Evolutionary conservation across 1,140 invertebrate genomes (phyloP).

Genomic region (Drosophila novamexicana): DNA sequence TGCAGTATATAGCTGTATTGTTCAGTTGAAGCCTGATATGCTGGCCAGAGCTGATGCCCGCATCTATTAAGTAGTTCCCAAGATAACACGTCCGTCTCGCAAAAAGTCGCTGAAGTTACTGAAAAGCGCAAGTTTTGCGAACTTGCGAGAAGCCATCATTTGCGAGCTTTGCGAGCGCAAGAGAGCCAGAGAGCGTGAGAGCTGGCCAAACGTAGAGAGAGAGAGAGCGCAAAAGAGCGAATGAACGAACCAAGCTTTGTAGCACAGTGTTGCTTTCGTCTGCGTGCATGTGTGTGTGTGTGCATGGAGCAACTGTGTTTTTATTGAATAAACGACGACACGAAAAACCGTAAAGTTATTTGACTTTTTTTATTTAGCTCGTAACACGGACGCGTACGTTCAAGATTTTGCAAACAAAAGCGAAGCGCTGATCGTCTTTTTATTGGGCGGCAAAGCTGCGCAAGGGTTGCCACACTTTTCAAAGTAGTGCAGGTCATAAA

Average conservation of each 20-base stretch:
- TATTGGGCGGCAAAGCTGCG: constrained; percentile 24
- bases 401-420: constrained; percentile 65
- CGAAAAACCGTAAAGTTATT: constrained; percentile 54
- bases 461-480: constrained; percentile 29
- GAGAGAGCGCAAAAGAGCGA: background rate
- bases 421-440: constrained; percentile 36
- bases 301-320: constrained; percentile 59
- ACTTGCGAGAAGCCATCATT: constrained; percentile 21
- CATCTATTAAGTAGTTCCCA: constrained; percentile 14
- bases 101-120: constrained; percentile 81
- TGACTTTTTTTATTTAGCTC: constrained; percentile 48
- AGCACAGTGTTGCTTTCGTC: constrained; percentile 46
- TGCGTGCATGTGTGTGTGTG: background rate
- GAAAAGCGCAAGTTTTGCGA: constrained; percentile 48
- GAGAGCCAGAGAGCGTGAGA: constrained; percentile 6
- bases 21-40: constrained; percentile 39
- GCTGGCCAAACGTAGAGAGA: background rate
- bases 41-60: constrained; percentile 27
- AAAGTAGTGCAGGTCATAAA: background rate
- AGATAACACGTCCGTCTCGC: constrained; percentile 75
- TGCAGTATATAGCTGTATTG: constrained; percentile 46
- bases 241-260: constrained; percentile 54
- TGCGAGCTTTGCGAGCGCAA: constrained; percentile 40
- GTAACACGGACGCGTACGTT: constrained; percentile 53
- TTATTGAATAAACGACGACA: constrained; percentile 74